Conservation (phyloP, 2,888 invertebrate species). For the Octonoba sinensis region DNA sequence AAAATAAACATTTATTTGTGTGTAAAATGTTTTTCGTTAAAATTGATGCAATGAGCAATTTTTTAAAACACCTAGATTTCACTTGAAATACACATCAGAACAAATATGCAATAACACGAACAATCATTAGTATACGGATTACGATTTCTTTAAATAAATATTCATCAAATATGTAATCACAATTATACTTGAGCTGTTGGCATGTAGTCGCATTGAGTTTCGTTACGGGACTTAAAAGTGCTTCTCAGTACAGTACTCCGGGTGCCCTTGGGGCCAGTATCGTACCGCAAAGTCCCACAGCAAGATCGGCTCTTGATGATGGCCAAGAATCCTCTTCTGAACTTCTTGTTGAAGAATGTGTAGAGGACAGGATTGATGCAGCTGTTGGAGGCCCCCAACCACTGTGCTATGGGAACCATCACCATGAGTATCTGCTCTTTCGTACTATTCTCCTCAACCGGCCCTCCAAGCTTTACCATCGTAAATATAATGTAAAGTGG, state of each 20-base stretch:
- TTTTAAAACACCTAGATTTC: no score
- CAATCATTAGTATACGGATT: no score
- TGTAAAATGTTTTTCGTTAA: no score
- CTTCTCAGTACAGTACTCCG: conserved; percentile 55
- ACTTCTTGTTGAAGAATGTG: conserved; percentile 95
- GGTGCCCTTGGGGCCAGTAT: conserved; percentile 38
- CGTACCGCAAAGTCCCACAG: conserved; percentile 76
- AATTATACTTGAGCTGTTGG: conserved; percentile 43
- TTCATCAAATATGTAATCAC: neutral
- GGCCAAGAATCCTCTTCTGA: conserved; percentile 87
- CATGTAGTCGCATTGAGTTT: conserved; percentile 65
- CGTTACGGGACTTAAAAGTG: conserved; percentile 53
- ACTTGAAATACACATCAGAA: no score
- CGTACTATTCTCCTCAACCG: conserved; percentile 46
- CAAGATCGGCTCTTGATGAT: conserved; percentile 88
- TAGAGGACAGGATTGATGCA: conserved; percentile 96
- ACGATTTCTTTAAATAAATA: neutral
- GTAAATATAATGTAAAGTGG: conserved; percentile 70
- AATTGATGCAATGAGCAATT: no score
- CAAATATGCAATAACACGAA: no score
- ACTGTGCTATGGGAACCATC: conserved; percentile 87
- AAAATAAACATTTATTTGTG: no score
- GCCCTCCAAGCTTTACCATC: conserved; percentile 68
- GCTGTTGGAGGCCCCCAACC: conserved; percentile 89
- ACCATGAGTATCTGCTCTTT: conserved; percentile 65